phyloP scores from a whole-genome alignment of 2,888 invertebrate species.

The Watsonalla cultraria region DNA sequence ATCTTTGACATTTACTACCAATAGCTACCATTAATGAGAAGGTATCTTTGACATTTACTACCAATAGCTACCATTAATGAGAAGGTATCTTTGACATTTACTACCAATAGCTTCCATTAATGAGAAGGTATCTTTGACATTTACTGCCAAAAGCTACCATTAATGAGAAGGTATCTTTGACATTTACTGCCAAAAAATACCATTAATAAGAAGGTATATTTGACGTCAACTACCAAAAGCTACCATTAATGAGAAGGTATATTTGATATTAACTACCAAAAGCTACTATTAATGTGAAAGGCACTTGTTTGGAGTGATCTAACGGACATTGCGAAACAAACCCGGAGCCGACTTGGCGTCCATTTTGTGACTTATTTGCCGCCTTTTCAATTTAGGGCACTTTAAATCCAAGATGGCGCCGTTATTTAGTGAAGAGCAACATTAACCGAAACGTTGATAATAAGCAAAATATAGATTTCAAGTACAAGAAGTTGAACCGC shows the following conservation, averaged over 20 bases:
- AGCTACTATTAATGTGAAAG: background rate
- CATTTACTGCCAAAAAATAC: too few relatives aligned
- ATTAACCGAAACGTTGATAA: constrained; percentile 56
- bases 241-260: background rate
- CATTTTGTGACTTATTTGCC: constrained; percentile 6
- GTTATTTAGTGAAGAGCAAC: constrained; percentile 38
- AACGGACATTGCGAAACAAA: constrained; percentile 1
- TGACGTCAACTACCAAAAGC: too few relatives aligned
- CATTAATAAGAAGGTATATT: background rate
- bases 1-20: too few relatives aligned
- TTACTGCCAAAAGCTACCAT: background rate
- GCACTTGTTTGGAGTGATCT: background rate
- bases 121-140: background rate
- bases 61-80: too few relatives aligned
- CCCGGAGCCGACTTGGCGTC: constrained; percentile 1
- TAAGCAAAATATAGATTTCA: constrained; percentile 62
- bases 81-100: background rate
- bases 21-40: too few relatives aligned
- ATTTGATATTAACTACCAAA: background rate
- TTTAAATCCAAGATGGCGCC: constrained; percentile 11
- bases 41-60: background rate
- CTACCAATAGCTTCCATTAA: background rate
- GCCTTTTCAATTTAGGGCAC: constrained; percentile 4
- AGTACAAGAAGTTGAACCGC: constrained; percentile 42
- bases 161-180: background rate